phyloP scores from a whole-genome alignment of 1,140 invertebrate species.

The Artemia franciscana region DNA sequence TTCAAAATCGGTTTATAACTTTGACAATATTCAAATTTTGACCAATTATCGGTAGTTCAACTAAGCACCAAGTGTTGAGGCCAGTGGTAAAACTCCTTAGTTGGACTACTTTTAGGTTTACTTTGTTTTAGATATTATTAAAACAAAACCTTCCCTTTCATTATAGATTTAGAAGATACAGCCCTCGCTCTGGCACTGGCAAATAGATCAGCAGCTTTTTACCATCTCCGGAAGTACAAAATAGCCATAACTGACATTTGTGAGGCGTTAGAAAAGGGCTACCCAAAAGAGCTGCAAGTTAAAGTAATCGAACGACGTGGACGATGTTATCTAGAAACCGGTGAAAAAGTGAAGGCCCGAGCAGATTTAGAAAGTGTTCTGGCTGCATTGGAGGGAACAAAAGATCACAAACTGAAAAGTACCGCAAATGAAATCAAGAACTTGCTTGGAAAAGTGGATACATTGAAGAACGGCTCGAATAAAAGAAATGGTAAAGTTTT shows the following conservation, averaged over 20 bases:
- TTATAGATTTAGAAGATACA: slow-evolving; percentile 10
- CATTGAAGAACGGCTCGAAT: too few relatives aligned
- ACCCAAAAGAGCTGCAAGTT: slow-evolving; percentile 43
- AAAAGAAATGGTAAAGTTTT: too few relatives aligned
- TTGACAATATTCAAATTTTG: too few relatives aligned
- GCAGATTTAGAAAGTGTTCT: slow-evolving; percentile 36
- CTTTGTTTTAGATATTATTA: neutral
- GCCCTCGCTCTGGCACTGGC: slow-evolving; percentile 49
- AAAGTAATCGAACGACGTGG: slow-evolving; percentile 54
- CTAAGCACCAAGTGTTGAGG: too few relatives aligned
- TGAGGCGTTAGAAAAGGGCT: slow-evolving; percentile 37
- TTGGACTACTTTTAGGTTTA: neutral
- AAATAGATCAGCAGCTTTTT: slow-evolving; percentile 66
- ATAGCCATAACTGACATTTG: slow-evolving; percentile 40
- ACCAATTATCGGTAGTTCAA: too few relatives aligned
- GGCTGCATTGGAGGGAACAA: too few relatives aligned
- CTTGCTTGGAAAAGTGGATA: too few relatives aligned
- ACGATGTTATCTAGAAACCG: slow-evolving; percentile 44
- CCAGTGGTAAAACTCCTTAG: slow-evolving; percentile 1
- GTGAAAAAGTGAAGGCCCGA: slow-evolving; percentile 38
- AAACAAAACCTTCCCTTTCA: neutral
- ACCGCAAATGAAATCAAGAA: too few relatives aligned
- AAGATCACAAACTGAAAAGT: too few relatives aligned
- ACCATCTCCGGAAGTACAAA: slow-evolving; percentile 44
- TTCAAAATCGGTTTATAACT: too few relatives aligned